Evolutionary conservation across 2,797 vertebrate species (phyloP).

Genomic region (Orestias chungarensis): DNA sequence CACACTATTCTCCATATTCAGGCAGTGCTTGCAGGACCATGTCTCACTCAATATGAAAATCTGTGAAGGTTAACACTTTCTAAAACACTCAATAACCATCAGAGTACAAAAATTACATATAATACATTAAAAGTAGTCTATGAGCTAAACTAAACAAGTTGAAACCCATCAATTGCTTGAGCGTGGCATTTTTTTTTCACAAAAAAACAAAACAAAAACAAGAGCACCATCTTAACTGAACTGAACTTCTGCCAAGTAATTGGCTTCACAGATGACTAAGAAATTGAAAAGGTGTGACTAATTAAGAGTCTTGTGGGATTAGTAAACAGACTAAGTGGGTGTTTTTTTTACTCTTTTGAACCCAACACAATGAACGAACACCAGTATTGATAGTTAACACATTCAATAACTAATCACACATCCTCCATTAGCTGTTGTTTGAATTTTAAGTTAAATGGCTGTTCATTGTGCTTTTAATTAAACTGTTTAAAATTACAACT

Average conservation of each 20-base stretch:
- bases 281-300: background rate
- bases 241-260: background rate
- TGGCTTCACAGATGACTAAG: background rate
- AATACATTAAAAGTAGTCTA: background rate
- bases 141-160: background rate
- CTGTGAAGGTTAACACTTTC: background rate
- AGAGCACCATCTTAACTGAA: background rate
- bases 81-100: background rate
- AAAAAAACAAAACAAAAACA: no score
- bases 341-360: constrained; percentile 16
- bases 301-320: background rate
- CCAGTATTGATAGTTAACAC: constrained; percentile 22
- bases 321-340: constrained; percentile 8
- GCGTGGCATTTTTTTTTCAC: background rate
- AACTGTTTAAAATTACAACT: constrained; percentile 57
- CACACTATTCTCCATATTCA: background rate
- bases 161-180: background rate
- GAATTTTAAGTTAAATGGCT: constrained; percentile 40
- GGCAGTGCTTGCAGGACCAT: background rate
- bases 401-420: constrained; percentile 31
- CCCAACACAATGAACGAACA: constrained; percentile 8
- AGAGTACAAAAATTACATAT: background rate
- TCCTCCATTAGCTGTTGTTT: constrained; percentile 31
- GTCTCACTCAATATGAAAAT: background rate
- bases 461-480: constrained; percentile 56